phyloP scores from a whole-genome alignment of 2,797 vertebrate species.

The Perdix hodgsoniae region DNA sequence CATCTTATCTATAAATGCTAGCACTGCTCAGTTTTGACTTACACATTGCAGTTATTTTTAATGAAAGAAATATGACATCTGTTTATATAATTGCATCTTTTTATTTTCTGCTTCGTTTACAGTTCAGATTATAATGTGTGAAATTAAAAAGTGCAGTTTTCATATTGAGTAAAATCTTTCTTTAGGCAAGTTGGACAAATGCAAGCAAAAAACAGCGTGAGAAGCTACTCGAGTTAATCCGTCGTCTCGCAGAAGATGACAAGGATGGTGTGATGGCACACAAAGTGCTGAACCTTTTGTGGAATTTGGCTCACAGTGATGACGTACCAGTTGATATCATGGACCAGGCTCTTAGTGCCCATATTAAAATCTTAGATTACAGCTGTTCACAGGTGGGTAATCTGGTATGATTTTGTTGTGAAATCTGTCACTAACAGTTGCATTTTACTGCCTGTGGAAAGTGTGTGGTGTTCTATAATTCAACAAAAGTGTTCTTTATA shows the following conservation, averaged over 20 bases:
- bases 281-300: constrained; percentile 97
- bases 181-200: constrained; percentile 98
- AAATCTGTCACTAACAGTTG: neutral
- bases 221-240: constrained; percentile 95
- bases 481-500: neutral
- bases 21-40: neutral
- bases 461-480: neutral
- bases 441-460: neutral
- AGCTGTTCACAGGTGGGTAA: constrained; percentile 96
- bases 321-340: constrained; percentile 99
- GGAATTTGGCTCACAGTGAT: constrained; percentile 99
- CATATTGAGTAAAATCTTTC: neutral
- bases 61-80: neutral
- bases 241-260: constrained; percentile 97
- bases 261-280: constrained; percentile 99
- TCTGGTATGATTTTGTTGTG: neutral
- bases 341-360: constrained; percentile 98
- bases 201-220: constrained; percentile 99
- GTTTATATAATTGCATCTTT: neutral
- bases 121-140: neutral
- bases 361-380: constrained; percentile 99
- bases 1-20: neutral
- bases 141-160: neutral
- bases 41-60: neutral
- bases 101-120: neutral